Evolutionary conservation across 92 coral and sea anemone species (phyloP), one percentile per base, ranked within the genome.

Genomic region (Muricea muricata): DNA sequence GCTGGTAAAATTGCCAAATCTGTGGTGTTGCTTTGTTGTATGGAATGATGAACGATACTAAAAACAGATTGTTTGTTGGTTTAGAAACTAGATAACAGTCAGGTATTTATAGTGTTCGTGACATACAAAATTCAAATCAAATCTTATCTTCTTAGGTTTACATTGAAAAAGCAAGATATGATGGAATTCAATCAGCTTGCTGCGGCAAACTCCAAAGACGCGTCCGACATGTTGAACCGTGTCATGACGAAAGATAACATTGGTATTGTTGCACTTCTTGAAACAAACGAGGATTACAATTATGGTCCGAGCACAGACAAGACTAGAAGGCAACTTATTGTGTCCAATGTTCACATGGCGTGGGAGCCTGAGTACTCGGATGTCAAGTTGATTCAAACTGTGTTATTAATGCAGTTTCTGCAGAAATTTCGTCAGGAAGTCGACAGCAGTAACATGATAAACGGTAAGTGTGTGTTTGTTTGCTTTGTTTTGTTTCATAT

Each of bases 361-460:
- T 97, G 99, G 99, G 99, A 97, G 75, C 99, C 99, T 7, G 99
- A 97, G 85, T 97, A 93, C 84, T 88, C 91, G 32, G 99, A 97
- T 67, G 99, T 97, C 47, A 97, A 97, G 87, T 73, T 97, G 50
- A 97, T 97, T 73, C 99, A 97, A 82, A 92, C 98, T 0, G 99
- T 97, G 56, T 87, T 97, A 93, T 68, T 97, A 11, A 97, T 97
- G 99, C 97, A 97, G 66, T 97, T 93, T 81, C 48, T 97, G 79
- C 91, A 80, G 91, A 97, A 85, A 61, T 92, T 97, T 61, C 81
- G 93, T 88, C 94, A 94, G 71, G 98, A 93, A 56, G 91, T 93
- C 10, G 93, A 90, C 37, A 95, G 94, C 60, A 94, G 98, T 14
- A 93, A 76, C 70, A 84, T 92, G 69, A 90, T 90, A n/a, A n/a